These are phyloP conservation scores for Antennarius striatus DNA, from an alignment of 2,113 vertebrate genomes.

Conservation along the genomic window DNA sequence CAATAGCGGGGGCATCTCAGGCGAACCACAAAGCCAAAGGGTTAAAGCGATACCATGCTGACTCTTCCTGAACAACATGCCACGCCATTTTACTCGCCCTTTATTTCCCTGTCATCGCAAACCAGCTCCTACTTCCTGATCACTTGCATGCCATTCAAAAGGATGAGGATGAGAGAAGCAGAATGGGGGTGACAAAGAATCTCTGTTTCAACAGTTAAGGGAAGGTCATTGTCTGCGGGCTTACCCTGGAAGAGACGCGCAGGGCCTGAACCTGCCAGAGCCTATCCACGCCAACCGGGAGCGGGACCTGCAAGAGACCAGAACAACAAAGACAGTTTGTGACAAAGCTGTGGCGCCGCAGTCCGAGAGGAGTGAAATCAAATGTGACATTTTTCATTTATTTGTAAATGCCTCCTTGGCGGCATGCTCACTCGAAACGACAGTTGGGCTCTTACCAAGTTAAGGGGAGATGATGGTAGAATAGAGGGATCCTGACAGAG, in stretches of 20 bases:
- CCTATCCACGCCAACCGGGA: slow-evolving; percentile 82
- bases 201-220: slow-evolving; percentile 76
- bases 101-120: slow-evolving; percentile 56
- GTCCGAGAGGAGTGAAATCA: slow-evolving; percentile 88
- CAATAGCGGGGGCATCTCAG: slow-evolving; percentile 53
- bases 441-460: slow-evolving; percentile 88
- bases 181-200: slow-evolving; percentile 37
- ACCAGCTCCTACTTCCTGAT: slow-evolving; percentile 69
- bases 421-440: slow-evolving; percentile 91
- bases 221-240: slow-evolving; percentile 81
- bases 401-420: slow-evolving; percentile 98
- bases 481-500: slow-evolving; percentile 92
- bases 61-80: slow-evolving; percentile 59
- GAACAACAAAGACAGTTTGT: slow-evolving; percentile 92
- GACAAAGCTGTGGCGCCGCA: slow-evolving; percentile 90
- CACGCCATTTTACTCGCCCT: slow-evolving; percentile 77
- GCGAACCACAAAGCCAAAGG: slow-evolving; percentile 68
- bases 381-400: slow-evolving; percentile 99
- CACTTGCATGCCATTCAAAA: slow-evolving; percentile 57
- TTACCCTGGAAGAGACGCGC: slow-evolving; percentile 81
- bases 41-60: slow-evolving; percentile 70
- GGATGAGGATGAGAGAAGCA: slow-evolving; percentile 47
- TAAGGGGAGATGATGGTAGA: slow-evolving; percentile 86
- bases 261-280: slow-evolving; percentile 82
- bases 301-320: slow-evolving; percentile 82